These are phyloP conservation scores for Dermolepida albohirtum DNA, from an alignment of 2,888 invertebrate species.

Conservation along the genomic window DNA sequence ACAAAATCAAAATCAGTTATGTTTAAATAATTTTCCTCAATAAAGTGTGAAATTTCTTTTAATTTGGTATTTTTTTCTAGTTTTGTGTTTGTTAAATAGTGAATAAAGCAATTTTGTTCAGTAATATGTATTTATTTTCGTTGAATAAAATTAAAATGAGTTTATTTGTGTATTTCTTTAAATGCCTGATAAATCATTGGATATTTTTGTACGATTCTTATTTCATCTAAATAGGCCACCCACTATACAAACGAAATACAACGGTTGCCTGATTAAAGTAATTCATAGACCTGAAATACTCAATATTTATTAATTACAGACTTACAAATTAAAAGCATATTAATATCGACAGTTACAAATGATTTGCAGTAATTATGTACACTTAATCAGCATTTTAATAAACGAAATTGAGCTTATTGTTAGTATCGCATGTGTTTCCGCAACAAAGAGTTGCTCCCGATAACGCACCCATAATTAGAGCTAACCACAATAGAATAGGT, in stretches of 20 bases:
- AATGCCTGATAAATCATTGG: too few relatives aligned
- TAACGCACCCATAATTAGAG: conserved; percentile 46
- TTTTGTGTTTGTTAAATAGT: conserved; percentile 1
- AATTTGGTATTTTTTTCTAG: not conserved
- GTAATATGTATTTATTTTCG: conserved; percentile 8
- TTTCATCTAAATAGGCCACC: not conserved
- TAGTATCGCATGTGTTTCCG: conserved; percentile 13
- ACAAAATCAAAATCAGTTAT: not conserved
- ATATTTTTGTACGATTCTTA: not conserved
- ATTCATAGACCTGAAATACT: not conserved
- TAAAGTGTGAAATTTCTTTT: not conserved
- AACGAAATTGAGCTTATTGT: conserved; percentile 9
- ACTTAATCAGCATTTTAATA: conserved; percentile 3
- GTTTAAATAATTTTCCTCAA: not conserved
- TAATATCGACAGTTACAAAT: not conserved
- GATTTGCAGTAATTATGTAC: not conserved
- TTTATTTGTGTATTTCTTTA: not conserved
- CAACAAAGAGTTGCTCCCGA: conserved; percentile 44
- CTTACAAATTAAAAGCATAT: conserved; percentile 14
- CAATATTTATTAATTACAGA: not conserved
- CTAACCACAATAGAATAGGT: conserved; percentile 44
- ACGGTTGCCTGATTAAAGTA: too few relatives aligned
- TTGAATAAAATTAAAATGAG: not conserved
- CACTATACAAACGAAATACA: too few relatives aligned
- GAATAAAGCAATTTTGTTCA: not conserved